Conservation (phyloP, 2,797 vertebrate genomes). For the Cheirogaleus major region DNA sequence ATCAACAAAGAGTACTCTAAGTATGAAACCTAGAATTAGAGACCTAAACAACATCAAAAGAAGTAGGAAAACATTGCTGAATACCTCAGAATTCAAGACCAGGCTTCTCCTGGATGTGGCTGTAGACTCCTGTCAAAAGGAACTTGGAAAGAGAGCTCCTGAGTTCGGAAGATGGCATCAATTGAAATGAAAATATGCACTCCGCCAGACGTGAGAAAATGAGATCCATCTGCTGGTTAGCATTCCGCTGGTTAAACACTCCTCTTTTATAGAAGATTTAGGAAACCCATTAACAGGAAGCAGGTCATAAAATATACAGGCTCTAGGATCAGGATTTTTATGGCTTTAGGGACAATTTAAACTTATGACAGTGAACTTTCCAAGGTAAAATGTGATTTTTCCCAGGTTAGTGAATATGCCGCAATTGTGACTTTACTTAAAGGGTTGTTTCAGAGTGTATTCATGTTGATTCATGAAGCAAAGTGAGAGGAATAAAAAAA, state of each 20-base stretch:
- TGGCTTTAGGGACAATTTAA: neutral
- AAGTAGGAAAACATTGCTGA: neutral
- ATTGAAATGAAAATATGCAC: neutral
- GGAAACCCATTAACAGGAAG: conserved; percentile 16
- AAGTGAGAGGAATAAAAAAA: neutral
- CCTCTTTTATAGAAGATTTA: neutral
- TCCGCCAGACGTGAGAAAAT: rapidly evolving
- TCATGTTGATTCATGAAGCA: neutral
- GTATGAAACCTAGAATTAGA: neutral
- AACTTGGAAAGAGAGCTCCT: neutral
- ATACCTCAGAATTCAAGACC: neutral
- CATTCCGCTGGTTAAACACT: neutral
- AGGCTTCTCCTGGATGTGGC: neutral
- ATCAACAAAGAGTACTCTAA: rapidly evolving
- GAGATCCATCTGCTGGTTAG: neutral
- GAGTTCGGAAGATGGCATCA: neutral
- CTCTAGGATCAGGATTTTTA: neutral
- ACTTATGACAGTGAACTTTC: conserved; percentile 15
- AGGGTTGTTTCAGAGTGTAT: neutral
- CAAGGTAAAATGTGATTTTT: neutral
- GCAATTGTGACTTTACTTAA: neutral
- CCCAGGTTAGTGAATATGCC: neutral
- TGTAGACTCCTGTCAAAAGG: rapidly evolving
- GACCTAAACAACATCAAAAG: neutral
- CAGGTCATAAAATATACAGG: neutral